Base-by-base conservation (phyloP, 1,140 invertebrate genomes). In the Portunus trituberculatus region DNA sequence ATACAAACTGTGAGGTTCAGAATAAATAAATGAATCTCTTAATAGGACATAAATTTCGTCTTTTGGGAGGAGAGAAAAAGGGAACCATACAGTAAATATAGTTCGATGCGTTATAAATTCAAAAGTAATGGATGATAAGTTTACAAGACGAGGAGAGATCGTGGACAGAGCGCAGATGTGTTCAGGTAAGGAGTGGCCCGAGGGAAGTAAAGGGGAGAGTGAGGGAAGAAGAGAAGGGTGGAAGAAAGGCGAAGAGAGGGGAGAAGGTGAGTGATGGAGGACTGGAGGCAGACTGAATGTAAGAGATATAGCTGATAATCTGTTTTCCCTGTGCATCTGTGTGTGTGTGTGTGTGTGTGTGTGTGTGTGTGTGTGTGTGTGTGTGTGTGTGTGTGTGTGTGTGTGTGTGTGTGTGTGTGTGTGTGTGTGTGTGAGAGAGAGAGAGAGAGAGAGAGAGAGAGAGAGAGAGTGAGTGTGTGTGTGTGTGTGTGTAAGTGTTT, bases 351-450 rank as follows among this genome's bases (percentile, higher is more conserved):
- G 39, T 89, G 28, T 10, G 28, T 86, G 83, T 86, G 32, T 31
- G 28, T 12, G 28, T 14, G 32, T 12, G 28, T 14, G 32, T 25
- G 32, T 14, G 52, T 14, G 52, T 14, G 52, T 14, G 52, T 14
- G 52, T 14, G 52, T 14, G 52, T 14, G 52, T 14, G 52, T 14
- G 52, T 14, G 52, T 14, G 52, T 14, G 52, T 39, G 39, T 39
- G 39, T 39, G 39, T 32, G 87, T 45, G 87, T 89, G 87, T 31
- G 28, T 89, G 87, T 89, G 87, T 89, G 87, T 45, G 39, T 89
- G 87, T 89, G 39, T 89, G 28, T 10, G 28, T 86, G 83, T 86
- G 32, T 31, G 28, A 4, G 28, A 6, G 32, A 4, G 28, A 6
- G 32, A 3, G 32, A 6, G 52, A 4, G 52, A 4, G 52, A 4